These are phyloP conservation scores for Tachuris rubrigastra DNA, from an alignment of 2,113 vertebrate genomes.

Conservation along the genomic window DNA sequence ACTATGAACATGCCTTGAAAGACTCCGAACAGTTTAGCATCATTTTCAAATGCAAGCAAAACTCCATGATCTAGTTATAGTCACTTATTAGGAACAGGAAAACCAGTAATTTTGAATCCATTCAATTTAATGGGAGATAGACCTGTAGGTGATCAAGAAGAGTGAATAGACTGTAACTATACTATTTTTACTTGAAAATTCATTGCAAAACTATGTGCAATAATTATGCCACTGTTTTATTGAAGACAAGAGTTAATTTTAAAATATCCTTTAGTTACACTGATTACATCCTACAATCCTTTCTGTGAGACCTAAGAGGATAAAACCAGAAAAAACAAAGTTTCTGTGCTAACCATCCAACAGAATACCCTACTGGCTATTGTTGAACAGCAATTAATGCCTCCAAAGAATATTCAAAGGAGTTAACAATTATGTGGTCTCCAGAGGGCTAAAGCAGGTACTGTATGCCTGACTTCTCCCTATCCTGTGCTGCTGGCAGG, in stretches of 20 bases:
- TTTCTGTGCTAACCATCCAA: neutral
- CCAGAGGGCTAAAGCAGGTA: neutral
- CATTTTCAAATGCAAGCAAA: neutral
- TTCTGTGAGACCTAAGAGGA: neutral
- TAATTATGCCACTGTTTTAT: constrained; percentile 10
- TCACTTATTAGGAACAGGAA: neutral
- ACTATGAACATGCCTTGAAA: neutral
- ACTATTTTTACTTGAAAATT: neutral
- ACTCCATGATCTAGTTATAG: neutral
- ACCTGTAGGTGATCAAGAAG: neutral
- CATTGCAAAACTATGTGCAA: neutral
- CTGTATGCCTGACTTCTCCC: neutral
- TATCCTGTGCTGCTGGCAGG: neutral
- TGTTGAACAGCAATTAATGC: neutral
- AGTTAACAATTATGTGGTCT: neutral
- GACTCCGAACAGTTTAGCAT: neutral
- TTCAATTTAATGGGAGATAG: neutral
- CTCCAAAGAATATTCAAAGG: neutral
- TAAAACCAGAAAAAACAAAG: neutral
- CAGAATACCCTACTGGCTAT: neutral
- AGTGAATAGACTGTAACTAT: constrained; percentile 40
- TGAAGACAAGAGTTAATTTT: neutral
- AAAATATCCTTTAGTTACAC: neutral
- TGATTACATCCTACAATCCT: neutral
- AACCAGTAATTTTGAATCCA: neutral